Evolutionary conservation across 2,888 invertebrate species (phyloP).

Genomic region (Athalia circularis): DNA sequence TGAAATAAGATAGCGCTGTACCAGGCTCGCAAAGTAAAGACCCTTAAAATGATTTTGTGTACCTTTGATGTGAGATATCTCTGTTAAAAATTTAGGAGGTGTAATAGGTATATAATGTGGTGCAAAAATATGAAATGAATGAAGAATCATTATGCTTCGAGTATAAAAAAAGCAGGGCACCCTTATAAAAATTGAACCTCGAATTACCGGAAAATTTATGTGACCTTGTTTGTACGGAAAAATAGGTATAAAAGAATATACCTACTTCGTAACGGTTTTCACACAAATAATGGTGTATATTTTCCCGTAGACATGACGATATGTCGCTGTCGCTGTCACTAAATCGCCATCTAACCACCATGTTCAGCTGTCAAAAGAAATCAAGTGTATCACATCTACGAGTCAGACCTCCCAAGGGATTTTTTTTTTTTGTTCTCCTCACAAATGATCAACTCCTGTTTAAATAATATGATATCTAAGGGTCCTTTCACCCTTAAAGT

Average conservation of each 20-base stretch:
- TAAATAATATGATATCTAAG: conserved; percentile 16
- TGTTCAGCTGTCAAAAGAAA: not conserved
- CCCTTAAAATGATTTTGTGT: not conserved
- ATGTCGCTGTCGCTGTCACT: not conserved
- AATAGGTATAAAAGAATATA: too few relatives aligned
- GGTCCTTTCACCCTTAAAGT: conserved; percentile 26
- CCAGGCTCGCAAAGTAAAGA: not conserved
- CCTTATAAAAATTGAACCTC: too few relatives aligned
- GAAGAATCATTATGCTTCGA: too few relatives aligned
- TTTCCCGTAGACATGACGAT: not conserved
- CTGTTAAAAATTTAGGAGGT: too few relatives aligned
- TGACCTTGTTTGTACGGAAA: too few relatives aligned
- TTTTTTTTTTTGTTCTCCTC: not conserved
- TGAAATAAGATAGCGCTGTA: too few relatives aligned
- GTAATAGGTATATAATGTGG: too few relatives aligned
- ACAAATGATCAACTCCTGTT: conserved; percentile 15
- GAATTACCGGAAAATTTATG: too few relatives aligned
- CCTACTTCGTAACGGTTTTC: not conserved
- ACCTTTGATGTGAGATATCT: not conserved
- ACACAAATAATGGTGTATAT: not conserved
- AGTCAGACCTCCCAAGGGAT: not conserved
- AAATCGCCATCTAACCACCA: conserved; percentile 2
- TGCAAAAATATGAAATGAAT: too few relatives aligned
- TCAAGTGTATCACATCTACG: not conserved
- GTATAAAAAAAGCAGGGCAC: too few relatives aligned